Evolutionary conservation across 1,140 invertebrate species (phyloP), one percentile per base, ranked within the genome.

Genomic region (Antheraea mylitta): DNA sequence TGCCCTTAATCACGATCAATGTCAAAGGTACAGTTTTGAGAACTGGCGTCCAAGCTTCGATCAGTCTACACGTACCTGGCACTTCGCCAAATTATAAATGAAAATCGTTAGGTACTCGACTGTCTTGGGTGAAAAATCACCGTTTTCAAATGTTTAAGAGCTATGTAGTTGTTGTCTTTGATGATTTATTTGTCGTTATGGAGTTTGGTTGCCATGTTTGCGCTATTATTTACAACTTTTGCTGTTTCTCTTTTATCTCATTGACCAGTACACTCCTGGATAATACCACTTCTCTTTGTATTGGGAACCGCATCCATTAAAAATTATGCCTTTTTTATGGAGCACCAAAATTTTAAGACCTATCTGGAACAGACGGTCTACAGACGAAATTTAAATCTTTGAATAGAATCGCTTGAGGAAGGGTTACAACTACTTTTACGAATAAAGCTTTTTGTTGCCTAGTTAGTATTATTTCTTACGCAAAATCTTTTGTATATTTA

Each of bases 11-110:
- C 45, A 53, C 45, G 45, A 53, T 13, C 45, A 53, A 53, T 53
- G 45, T 53, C 45, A 53, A 53, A 53, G 45, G 45, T 53, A 53
- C 45, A 53, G 45, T n/a, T 53, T 53, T 53, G 45, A 53, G 45
- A 53, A n/a, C 45, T 53, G 45, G 45, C 45, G 45, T 53, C 45
- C 45, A 53, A 53, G 45, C 11, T 53, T 53, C 45, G 45, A 53
- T 53, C 45, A 53, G 45, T 53, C 45, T 53, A 53, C 45, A 53
- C 45, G 45, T 53, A 53, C 45, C 45, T 53, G 45, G 45, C 45
- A 6, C 45, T 16, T 16, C 6, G 45, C 45, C 45, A 53, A 53
- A 53, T 53, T 53, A 53, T 53, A 53, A 53, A 6, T 16, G 45
- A 53, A 53, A 53, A 13, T 13, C 45, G 45, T 53, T 53, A 53